Base-by-base conservation (phyloP, 2,797 vertebrate genomes). In the Microctenopoma lineatum region DNA sequence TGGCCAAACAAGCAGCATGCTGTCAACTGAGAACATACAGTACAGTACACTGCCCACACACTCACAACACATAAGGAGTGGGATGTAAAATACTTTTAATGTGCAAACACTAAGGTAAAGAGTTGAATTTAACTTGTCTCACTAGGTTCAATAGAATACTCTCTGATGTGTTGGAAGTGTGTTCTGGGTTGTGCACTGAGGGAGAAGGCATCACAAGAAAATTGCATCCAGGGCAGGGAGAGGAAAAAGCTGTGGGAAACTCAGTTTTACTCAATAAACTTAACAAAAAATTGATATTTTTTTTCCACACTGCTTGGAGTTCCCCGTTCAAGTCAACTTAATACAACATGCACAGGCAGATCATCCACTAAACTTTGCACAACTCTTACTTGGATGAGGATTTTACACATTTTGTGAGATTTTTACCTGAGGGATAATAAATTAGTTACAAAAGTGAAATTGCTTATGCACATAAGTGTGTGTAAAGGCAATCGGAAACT, bases 391-490 rank as follows among this genome's bases (percentile, higher is more conserved):
- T 95, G 92, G 93, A 88, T 54, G 92, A 91, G 59, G 92, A 85
- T 91, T 92, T 94, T 79, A 92, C 85, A 87, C 94, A 95, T 92
- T 94, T 93, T 89, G 91, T 95, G 77, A 93, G 87, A 92, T 95
- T 95, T 91, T 95, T 95, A 92, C 94, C 94, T 95, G 81, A 81
- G 73, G 86, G 87, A 94, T 86, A 66, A 90, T 72, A 77, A 56
- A 82, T 84, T 70, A 74, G 86, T 90, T 81, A 86, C 61, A 82
- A 68, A 58, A 18, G 25, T 51, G 66, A 70, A 56, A 10, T 14
- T 41, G 48, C 27, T 42, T 15, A 63, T 34, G 36, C 44, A 56
- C 61, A 54, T 53, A 60, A 75, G 21, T 54, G 11, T 54, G 9
- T 48, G 15, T 59, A 14, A 57, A 55, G 25, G 34, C 16, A 58